Conservation (phyloP, 2,797 vertebrate genomes). For the Poeciliopsis turneri region DNA sequence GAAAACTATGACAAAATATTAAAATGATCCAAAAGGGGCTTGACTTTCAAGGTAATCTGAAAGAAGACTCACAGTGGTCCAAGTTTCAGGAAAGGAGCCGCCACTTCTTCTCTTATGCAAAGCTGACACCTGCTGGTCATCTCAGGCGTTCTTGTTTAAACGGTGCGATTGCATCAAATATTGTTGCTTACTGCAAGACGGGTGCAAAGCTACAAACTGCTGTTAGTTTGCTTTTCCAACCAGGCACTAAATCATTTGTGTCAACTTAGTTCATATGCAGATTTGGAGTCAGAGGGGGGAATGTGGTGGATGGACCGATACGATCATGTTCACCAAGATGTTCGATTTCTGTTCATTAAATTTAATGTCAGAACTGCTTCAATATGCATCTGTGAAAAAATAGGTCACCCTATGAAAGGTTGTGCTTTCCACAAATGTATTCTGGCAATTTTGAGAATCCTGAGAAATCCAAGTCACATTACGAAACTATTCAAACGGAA, state of each 20-base stretch:
- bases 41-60: not conserved
- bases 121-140: slow-evolving; percentile 82
- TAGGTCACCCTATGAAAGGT: not conserved
- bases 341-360: not conserved
- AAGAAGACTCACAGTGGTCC: not conserved
- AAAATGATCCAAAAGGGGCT: not conserved
- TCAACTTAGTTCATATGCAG: not conserved
- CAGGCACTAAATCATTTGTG: not conserved
- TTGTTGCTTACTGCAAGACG: not conserved
- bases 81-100: not conserved
- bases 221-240: not conserved
- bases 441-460: not conserved
- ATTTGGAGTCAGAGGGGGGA: too few relatives aligned
- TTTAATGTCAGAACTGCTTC: not conserved
- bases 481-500: not conserved
- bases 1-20: not conserved
- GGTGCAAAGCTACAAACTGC: not conserved
- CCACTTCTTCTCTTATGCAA: slow-evolving; percentile 69
- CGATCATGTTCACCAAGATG: not conserved
- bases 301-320: too few relatives aligned
- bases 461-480: not conserved
- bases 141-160: slow-evolving; percentile 20
- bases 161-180: not conserved
- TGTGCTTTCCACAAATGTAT: not conserved
- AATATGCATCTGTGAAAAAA: not conserved